Evolutionary conservation across 2,113 vertebrate genomes (phyloP), one percentile per base, ranked within the genome.

Genomic region (Stictonetta naevosa): DNA sequence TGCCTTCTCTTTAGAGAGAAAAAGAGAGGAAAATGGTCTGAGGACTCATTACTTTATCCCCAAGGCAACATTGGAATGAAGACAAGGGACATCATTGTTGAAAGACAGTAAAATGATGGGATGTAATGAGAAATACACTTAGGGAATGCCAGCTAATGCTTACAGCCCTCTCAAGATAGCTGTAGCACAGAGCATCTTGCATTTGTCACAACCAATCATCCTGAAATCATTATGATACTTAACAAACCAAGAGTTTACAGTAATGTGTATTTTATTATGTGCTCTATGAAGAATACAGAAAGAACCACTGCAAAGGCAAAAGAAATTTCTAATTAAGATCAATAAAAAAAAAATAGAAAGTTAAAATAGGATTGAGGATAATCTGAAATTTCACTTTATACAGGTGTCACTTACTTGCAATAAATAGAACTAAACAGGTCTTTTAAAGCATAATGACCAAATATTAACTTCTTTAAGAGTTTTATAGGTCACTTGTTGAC

Each of bases 201-300:
- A 62, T 95, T 94, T 96, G 91, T 95, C 88, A 85, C 62, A 91
- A 84, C 62, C 36, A 93, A 76, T 94, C 92, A 93, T 89, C 71
- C 83, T 87, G 67, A 96, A 85, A 95, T 92, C 78, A 42, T 94
- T 56, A 80, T 59, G n/a, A 29, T 84, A 29, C 53, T 94, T 94
- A 95, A 75, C 38, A 86, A 94, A 78, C 0, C 3, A 59, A 86
- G 71, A 52, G 40, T 89, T 91, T 84, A 85, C 68, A 85, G 29
- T 17, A 42, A 44, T 78, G 44, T 11, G 7, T 89, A 26, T 83
- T 82, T 92, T 89, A 40, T 77, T 67, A 20, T 42, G 59, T 38
- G 36, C 21, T 91, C 53, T 83, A 18, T n/a, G 48, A 90, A 90
- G 73, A 86, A 80, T 64, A 58, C 50, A 69, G 53, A 78, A 83